phyloP scores from a whole-genome alignment of 2,888 invertebrate genomes.

The Phytoseiulus persimilis region DNA sequence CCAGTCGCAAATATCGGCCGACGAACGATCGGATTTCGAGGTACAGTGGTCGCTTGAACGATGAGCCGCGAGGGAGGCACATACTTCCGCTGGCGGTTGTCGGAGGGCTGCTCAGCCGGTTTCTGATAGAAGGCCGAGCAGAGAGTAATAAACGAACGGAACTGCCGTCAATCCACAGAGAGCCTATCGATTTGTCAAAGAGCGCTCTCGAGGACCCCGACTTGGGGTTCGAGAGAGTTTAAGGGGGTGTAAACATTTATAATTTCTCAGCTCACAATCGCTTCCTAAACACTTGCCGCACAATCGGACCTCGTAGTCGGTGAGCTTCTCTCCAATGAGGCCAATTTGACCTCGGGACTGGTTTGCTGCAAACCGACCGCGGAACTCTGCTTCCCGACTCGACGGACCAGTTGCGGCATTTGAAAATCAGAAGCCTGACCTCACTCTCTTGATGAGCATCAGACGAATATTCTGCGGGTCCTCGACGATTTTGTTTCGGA shows the following conservation, averaged over 20 bases:
- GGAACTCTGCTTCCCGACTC: no score
- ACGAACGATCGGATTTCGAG: not conserved
- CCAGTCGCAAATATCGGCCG: not conserved
- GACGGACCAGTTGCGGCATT: no score
- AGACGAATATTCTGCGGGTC: no score
- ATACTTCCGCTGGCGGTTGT: not conserved
- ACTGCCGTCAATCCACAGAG: no score
- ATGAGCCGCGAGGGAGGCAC: not conserved
- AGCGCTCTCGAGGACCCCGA: not conserved
- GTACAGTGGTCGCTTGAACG: not conserved
- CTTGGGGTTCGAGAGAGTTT: not conserved
- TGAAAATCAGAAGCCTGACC: no score
- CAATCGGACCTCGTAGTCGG: not conserved
- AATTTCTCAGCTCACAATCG: not conserved
- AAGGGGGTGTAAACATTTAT: not conserved
- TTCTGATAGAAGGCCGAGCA: not conserved
- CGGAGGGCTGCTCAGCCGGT: not conserved
- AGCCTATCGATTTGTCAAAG: not conserved
- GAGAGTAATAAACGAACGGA: not conserved
- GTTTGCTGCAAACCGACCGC: no score
- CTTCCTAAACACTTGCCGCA: not conserved
- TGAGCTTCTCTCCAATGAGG: no score
- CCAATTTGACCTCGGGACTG: no score
- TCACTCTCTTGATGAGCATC: no score
- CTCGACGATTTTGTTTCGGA: no score